These are phyloP conservation scores for Furcula furcula DNA, from an alignment of 2,888 invertebrate genomes.

Conservation along the genomic window DNA sequence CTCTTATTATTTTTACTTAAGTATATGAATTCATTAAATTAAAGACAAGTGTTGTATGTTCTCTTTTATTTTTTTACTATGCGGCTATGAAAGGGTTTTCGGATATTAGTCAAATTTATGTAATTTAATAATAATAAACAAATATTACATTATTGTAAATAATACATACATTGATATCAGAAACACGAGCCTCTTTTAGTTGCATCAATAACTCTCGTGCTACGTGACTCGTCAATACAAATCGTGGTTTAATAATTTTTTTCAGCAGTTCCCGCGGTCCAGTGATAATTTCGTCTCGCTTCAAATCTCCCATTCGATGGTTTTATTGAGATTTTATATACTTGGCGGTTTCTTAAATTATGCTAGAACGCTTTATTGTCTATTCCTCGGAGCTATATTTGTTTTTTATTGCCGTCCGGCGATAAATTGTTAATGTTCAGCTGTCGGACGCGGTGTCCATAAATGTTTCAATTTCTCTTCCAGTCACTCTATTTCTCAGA, in stretches of 20 bases:
- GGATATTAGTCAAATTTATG: too few species aligned
- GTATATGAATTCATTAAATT: too few species aligned
- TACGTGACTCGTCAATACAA: too few species aligned
- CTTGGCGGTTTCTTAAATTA: neutral
- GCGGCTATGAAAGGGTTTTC: too few species aligned
- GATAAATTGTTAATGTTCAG: neutral
- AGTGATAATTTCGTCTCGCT: neutral
- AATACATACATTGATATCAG: too few species aligned
- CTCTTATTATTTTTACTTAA: too few species aligned
- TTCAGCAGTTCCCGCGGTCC: neutral
- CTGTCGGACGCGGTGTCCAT: conserved; percentile 3
- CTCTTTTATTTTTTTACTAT: too few species aligned
- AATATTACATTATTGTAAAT: too few species aligned
- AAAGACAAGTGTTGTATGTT: too few species aligned
- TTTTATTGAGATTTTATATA: neutral
- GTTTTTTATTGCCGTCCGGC: neutral
- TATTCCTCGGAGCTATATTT: neutral
- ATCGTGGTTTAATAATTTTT: neutral
- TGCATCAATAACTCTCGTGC: too few species aligned
- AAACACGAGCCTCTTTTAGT: too few species aligned
- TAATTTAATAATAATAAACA: too few species aligned
- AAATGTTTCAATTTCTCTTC: conserved; percentile 23
- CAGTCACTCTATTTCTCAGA: conserved; percentile 24
- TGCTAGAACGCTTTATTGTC: neutral
- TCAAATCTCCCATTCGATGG: neutral